Evolutionary conservation across 1,140 invertebrate species (phyloP), one percentile per base, ranked within the genome.

Genomic region (Temnothorax curvispinosus): DNA sequence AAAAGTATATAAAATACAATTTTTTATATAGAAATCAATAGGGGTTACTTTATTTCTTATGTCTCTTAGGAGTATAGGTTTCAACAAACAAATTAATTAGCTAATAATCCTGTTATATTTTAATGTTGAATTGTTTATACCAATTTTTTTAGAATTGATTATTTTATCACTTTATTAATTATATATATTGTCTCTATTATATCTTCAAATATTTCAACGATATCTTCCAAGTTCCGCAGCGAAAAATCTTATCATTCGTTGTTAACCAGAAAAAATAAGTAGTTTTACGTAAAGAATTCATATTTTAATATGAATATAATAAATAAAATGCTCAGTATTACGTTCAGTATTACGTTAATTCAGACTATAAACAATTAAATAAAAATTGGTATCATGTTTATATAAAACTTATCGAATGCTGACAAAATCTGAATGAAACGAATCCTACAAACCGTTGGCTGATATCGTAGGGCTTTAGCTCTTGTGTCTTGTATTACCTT

Each of bases 291-390:
- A 50, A 21, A 47, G 4, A 38, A n/a, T 65, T 65, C 13, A n/a
- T 38, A n/a, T 35, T 77, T 65, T 27, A n/a, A 18, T 62, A 32
- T 32, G 1, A 27, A 27, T 27, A 27, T 27, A 27, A 18, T 32
- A 62, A 77, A 32, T 64, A 18, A 64, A 64, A 77, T 77, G 13
- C 18, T 64, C 6, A 60, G 18, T 18, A 32, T 60, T 58, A 76
- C 18, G 1, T n/a, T 64, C 6, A 60, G 18, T 18, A 32, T 60
- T 58, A 76, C 18, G 1, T n/a, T 50, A 47, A 64, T 3, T 64
- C 21, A 38, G 3, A 78, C 6, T 2, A 8, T 32, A 15, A 64
- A 41, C 7, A 80, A 67, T 65, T 27, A 58, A 44, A 47, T 52
- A 21, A 18, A 54, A 41, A 41, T 41, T 41, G 0, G 6, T 67